These are phyloP conservation scores for Parnassius mnemosyne DNA, from an alignment of 2,888 invertebrate species.

Conservation along the genomic window DNA sequence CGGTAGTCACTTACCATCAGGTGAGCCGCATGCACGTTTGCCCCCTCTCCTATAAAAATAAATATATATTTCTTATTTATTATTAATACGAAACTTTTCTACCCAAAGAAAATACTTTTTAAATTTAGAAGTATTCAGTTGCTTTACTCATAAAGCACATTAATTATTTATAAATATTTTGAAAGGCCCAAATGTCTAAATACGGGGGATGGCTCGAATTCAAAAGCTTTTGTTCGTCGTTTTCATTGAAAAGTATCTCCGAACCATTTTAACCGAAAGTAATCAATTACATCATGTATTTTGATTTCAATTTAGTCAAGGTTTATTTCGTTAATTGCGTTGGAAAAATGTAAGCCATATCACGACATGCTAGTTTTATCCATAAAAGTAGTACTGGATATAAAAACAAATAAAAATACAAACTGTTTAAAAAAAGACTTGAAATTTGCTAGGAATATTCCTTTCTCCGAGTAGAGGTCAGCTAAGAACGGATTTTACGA, in stretches of 20 bases:
- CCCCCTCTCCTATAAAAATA: no score
- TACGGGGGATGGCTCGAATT: not conserved
- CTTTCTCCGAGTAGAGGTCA: no score
- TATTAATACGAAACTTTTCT: not conserved
- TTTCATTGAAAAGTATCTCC: conserved; percentile 7
- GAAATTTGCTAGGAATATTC: no score
- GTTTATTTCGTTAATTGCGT: no score
- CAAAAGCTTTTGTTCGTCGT: conserved; percentile 5
- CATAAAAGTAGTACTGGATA: no score
- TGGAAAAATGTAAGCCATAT: no score
- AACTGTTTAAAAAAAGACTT: no score
- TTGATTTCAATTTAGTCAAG: not conserved
- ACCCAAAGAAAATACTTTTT: not conserved
- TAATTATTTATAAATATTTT: conserved; percentile 17
- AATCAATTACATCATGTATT: conserved; percentile 21
- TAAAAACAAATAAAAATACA: no score
- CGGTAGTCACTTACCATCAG: no score
- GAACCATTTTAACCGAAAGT: conserved; percentile 19
- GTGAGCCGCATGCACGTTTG: no score
- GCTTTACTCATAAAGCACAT: conserved; percentile 6
- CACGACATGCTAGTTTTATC: no score
- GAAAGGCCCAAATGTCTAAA: not conserved
- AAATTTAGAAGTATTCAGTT: conserved; percentile 4
- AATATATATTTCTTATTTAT: not conserved
- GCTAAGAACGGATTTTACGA: no score